These are phyloP conservation scores for Rhynchotus rufescens DNA, from an alignment of 2,797 vertebrate genomes.

Conservation along the genomic window DNA sequence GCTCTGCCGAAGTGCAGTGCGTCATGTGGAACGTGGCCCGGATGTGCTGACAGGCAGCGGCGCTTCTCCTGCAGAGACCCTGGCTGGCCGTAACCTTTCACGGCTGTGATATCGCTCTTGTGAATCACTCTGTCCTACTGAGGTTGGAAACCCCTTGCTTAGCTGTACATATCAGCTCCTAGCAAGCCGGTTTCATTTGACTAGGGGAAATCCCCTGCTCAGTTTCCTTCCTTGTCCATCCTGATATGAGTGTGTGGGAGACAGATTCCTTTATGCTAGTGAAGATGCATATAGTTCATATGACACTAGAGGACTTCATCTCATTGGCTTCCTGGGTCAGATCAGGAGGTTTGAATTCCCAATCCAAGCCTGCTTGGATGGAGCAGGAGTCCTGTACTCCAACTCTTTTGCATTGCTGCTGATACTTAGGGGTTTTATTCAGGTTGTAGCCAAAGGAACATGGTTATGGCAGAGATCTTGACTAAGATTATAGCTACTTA, in stretches of 20 bases:
- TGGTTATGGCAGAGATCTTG: not conserved
- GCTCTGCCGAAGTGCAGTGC: not conserved
- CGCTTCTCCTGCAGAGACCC: not conserved
- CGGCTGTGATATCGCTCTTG: not conserved
- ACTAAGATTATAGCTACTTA: not conserved
- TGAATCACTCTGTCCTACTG: rapidly evolving
- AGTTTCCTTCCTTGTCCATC: not conserved
- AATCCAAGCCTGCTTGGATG: not conserved
- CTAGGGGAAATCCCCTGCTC: not conserved
- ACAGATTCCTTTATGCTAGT: not conserved
- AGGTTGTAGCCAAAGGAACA: rapidly evolving
- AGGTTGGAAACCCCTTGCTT: not conserved
- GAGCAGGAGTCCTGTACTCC: not conserved
- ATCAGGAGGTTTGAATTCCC: not conserved
- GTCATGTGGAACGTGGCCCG: not conserved
- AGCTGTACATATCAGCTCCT: not conserved
- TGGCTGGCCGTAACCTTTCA: rapidly evolving
- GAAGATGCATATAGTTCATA: not conserved
- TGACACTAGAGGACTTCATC: not conserved
- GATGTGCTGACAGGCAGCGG: not conserved
- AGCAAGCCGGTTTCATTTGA: not conserved
- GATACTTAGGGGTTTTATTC: not conserved
- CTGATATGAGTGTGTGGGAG: rapidly evolving
- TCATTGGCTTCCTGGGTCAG: not conserved
- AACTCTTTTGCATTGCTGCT: no score